A percentile compares a stretch with the other conserved stretches of the same genome.
Conservation (phyloP, 2,113 vertebrate genomes). For the Trematocara variabile region DNA sequence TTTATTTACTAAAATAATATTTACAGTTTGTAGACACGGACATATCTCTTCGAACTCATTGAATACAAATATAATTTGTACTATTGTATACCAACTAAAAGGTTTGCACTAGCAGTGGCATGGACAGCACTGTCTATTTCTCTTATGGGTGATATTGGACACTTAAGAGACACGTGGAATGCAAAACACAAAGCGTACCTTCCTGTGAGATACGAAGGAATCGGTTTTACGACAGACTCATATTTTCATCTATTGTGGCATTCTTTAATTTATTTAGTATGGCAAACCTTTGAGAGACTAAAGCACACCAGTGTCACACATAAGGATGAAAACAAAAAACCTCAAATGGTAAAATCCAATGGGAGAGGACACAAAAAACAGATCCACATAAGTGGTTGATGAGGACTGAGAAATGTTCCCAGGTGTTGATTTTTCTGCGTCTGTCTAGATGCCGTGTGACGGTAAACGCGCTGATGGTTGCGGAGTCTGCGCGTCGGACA, state of each 20-base stretch:
- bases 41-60: conserved; percentile 53
- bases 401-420: conserved; percentile 46
- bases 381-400: conserved; percentile 37
- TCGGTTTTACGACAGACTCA: conserved; percentile 29
- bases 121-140: conserved; percentile 26
- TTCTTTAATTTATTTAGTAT: conserved; percentile 42
- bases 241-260: conserved; percentile 47
- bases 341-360: conserved; percentile 34
- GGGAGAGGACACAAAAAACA: conserved; percentile 14
- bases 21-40: conserved; percentile 65
- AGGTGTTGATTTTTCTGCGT: conserved; percentile 24
- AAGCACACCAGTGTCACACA: conserved; percentile 52
- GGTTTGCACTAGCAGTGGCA: conserved; percentile 25
- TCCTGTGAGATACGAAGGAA: background rate
- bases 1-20: conserved; percentile 73
- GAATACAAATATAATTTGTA: conserved; percentile 70
- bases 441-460: conserved; percentile 22
- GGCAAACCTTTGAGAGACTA: conserved; percentile 42
- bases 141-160: conserved; percentile 14
- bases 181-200: conserved; percentile 21
- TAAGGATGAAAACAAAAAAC: conserved; percentile 24
- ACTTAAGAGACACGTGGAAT: conserved; percentile 33
- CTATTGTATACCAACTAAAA: conserved; percentile 60
- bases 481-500: background rate
- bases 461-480: conserved; percentile 28